A percentile compares a stretch with the other conserved stretches of the same genome.
phyloP scores from a whole-genome alignment of 2,888 invertebrate genomes.

The Asteroscopus sphinx region DNA sequence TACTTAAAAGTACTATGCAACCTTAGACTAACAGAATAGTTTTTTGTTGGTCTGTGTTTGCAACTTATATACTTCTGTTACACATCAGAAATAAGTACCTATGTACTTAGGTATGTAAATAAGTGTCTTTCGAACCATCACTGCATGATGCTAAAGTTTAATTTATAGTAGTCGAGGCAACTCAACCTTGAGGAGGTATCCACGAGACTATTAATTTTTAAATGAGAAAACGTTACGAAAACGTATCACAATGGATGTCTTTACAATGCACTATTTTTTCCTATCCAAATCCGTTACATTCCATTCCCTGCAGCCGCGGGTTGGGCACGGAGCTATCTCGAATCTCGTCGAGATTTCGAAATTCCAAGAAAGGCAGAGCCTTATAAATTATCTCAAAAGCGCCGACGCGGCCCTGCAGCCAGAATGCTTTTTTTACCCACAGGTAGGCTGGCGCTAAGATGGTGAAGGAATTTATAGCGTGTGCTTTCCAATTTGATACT shows the following conservation, averaged over 20 bases:
- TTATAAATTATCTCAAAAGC: slow-evolving; percentile 90
- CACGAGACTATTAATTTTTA: slow-evolving; percentile 59
- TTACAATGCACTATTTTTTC: slow-evolving; percentile 84
- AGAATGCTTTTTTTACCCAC: slow-evolving; percentile 88
- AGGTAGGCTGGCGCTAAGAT: slow-evolving; percentile 88
- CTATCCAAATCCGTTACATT: slow-evolving; percentile 87
- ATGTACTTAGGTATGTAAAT: background rate
- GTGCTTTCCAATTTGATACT: slow-evolving; percentile 70
- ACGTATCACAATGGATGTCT: slow-evolving; percentile 68
- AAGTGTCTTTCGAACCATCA: too few relatives aligned
- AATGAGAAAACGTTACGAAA: slow-evolving; percentile 73
- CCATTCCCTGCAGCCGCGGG: slow-evolving; percentile 81
- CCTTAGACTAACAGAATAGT: too few relatives aligned
- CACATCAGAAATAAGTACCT: background rate
- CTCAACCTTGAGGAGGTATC: slow-evolving; percentile 19
- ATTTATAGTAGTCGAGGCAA: slow-evolving; percentile 13
- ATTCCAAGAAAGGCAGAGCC: slow-evolving; percentile 89
- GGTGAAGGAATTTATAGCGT: slow-evolving; percentile 84
- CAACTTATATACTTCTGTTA: too few relatives aligned
- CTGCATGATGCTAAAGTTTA: too few relatives aligned
- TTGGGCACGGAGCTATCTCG: slow-evolving; percentile 80
- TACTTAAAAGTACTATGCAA: too few relatives aligned
- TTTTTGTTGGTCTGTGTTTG: too few relatives aligned
- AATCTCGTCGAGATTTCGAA: slow-evolving; percentile 87
- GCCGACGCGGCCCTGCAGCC: slow-evolving; percentile 87